Percentiles rank a stretch among this genome's conserved stretches.
Conservation (phyloP, 2,797 vertebrate species). For the Poecilia velifera region DNA sequence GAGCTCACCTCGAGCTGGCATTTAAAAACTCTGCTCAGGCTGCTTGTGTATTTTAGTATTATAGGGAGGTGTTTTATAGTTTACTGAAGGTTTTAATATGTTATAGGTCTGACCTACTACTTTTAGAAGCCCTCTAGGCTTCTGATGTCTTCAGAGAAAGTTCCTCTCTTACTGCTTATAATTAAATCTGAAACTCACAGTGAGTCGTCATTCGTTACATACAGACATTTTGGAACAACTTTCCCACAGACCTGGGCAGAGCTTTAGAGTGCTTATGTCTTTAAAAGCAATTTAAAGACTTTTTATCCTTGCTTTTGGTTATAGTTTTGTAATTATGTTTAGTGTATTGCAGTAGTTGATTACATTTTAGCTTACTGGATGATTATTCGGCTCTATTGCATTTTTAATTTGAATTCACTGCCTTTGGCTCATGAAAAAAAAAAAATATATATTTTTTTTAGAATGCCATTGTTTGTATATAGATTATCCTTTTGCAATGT, state of each 20-base stretch:
- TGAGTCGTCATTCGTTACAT: background rate
- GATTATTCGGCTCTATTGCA: background rate
- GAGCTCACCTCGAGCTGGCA: background rate
- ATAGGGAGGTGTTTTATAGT: background rate
- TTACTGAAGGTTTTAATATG: background rate
- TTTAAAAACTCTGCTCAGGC: background rate
- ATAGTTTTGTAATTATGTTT: background rate
- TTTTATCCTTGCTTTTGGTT: background rate
- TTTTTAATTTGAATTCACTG: background rate
- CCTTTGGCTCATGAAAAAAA: background rate
- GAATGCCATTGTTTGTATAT: background rate
- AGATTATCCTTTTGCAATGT: background rate
- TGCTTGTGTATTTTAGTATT: background rate
- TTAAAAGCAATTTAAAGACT: background rate
- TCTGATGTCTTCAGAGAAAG: background rate
- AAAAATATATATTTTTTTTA: background rate
- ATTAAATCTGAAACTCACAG: background rate
- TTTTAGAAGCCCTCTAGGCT: background rate
- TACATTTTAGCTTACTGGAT: background rate
- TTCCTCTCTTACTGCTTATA: background rate
- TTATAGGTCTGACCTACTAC: background rate
- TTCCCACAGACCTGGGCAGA: background rate
- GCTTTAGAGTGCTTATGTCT: background rate
- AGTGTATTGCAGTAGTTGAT: background rate
- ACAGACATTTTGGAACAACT: background rate